A percentile compares a stretch with the other conserved stretches of the same genome.
Evolutionary conservation across 1,140 invertebrate genomes (phyloP).

Genomic region (Saccostrea cuccullata): DNA sequence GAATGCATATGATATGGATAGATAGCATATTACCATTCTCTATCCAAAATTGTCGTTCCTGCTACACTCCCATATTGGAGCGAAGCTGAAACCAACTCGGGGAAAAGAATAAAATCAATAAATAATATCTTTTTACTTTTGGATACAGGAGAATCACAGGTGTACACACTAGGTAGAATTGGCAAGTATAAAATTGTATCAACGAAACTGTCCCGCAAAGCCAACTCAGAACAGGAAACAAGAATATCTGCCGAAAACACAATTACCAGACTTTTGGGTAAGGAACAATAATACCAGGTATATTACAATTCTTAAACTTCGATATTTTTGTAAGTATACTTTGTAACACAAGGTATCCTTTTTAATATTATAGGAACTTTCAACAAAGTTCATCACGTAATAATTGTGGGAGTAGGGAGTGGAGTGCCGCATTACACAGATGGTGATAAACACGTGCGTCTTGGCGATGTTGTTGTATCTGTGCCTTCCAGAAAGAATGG

Average conservation of each 20-base stretch:
- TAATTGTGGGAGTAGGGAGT: constrained; percentile 96
- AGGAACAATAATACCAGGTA: not conserved
- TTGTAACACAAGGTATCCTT: not conserved
- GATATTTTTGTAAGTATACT: not conserved
- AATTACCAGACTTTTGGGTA: constrained; percentile 72
- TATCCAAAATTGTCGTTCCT: too few relatives aligned
- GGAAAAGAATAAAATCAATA: too few relatives aligned
- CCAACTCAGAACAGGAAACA: constrained; percentile 55
- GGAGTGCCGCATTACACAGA: constrained; percentile 99
- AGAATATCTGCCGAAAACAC: constrained; percentile 72
- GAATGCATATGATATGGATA: not conserved
- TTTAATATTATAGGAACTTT: constrained; percentile 68
- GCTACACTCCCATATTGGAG: too few relatives aligned
- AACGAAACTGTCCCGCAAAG: constrained; percentile 90
- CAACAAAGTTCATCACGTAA: constrained; percentile 85
- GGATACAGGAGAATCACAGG: constrained; percentile 95
- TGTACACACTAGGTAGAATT: constrained; percentile 98
- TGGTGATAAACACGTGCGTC: constrained; percentile 92
- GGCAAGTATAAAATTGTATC: constrained; percentile 96
- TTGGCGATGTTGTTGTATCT: constrained; percentile 97
- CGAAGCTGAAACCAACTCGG: too few relatives aligned
- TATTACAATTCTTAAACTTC: not conserved
- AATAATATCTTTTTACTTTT: not conserved
- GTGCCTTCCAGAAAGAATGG: constrained; percentile 74
- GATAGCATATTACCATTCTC: too few relatives aligned